Evolutionary conservation across 2,113 vertebrate species (phyloP).

Genomic region (Clarias macrocephalus): DNA sequence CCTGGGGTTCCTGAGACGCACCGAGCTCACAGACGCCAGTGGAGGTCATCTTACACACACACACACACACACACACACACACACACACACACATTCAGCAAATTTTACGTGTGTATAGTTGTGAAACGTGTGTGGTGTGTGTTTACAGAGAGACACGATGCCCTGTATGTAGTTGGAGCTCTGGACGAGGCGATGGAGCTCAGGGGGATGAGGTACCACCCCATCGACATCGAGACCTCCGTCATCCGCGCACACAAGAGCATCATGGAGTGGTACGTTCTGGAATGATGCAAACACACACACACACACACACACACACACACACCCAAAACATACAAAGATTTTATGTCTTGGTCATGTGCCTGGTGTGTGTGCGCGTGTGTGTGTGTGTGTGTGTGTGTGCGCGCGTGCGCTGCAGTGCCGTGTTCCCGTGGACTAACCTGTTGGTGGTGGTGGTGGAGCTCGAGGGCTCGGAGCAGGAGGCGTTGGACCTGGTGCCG

Average conservation of each 20-base stretch:
- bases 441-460: constrained; percentile 96
- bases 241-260: constrained; percentile 97
- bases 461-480: constrained; percentile 96
- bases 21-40: constrained; percentile 95
- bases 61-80: neutral
- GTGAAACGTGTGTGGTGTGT: neutral
- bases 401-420: constrained; percentile 69
- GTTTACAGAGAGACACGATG: constrained; percentile 90
- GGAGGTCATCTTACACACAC: constrained; percentile 76
- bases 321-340: neutral
- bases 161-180: constrained; percentile 95
- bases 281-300: neutral
- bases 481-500: constrained; percentile 97
- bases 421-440: constrained; percentile 99
- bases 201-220: constrained; percentile 96
- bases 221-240: constrained; percentile 97
- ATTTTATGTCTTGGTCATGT: neutral
- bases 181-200: constrained; percentile 98
- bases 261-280: constrained; percentile 91
- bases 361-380: too few species aligned
- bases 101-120: neutral
- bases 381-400: constrained; percentile 15
- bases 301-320: neutral
- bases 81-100: neutral
- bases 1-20: constrained; percentile 93